Evolutionary conservation across 2,113 vertebrate species (phyloP), one percentile per base, ranked within the genome.

Genomic region (Chaetodon trifascialis): DNA sequence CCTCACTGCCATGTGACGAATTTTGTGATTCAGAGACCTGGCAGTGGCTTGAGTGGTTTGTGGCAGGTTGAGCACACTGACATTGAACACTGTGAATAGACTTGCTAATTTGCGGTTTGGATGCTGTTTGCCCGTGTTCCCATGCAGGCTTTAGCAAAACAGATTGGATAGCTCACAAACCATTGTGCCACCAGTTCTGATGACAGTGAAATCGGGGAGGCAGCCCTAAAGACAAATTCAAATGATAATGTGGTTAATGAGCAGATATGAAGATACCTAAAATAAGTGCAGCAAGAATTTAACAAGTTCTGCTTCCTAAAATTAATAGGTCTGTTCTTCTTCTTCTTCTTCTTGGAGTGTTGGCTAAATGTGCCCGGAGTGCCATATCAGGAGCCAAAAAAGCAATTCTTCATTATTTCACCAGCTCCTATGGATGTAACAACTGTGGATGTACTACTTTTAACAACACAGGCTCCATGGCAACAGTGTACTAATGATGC

Each of bases 401-500:
- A 77, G 47, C 38, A 69, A 58, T 66, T n/a, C 59, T 80, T 65
- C 40, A 63, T 89, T 84, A 82, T 88, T 87, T 71, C 59, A 9
- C 55, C 21, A 14, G 46, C 62, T 76, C 73, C 56, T 58, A 67
- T 7, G 21, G 40, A 70, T 84, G 66, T 46, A 75, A 75, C 73
- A 77, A 38, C 56, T 19, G 74, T 54, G 49, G 80, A 51, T 77
- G 60, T 58, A 78, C 47, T 79, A 62, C 67, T 86, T 86, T 87
- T 82, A 84, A 80, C 76, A 80, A 83, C 62, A 67, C 8, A 2
- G 67, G 78, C 76, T 76, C 86, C 89, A 88, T 91, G 90, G 87
- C 86, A 91, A 88, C 91, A 62, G 78, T 14, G 62, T 46, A 12
- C 79, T 90, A 89, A 91, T 92, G 82, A 87, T 85, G 84, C 66